Base-by-base conservation (phyloP, 1,140 invertebrate genomes). In the Proales similis region DNA sequence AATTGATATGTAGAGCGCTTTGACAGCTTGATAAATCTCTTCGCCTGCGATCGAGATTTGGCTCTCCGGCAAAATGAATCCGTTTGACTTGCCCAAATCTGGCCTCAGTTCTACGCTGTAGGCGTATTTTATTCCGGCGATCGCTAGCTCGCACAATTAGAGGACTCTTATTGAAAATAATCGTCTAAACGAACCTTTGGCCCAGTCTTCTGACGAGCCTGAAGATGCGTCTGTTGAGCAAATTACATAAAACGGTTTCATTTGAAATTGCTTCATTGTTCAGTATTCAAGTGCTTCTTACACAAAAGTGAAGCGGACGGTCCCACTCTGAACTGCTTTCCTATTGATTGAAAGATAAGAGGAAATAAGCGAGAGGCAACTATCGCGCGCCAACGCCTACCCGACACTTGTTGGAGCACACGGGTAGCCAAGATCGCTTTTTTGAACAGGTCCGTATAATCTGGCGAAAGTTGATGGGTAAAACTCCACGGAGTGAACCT, bases 121-220 rank as follows among this genome's bases (percentile, higher is more conserved):
- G 0, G 67, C 27, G 27, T 68, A 70, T 29, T 66, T 66, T 5
- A 68, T 63, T 3, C 63, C 53, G 5, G 63, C 65, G 17, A 39
- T 62, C 30, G 51, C 51, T n/a, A n/a, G n/a, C n/a, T n/a, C n/a
- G n/a, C n/a, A n/a, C n/a, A n/a, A n/a, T n/a, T n/a, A n/a, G n/a
- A n/a, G n/a, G n/a, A n/a, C n/a, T n/a, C n/a, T n/a, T n/a, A n/a
- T n/a, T n/a, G n/a, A n/a, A n/a, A n/a, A n/a, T n/a, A n/a, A n/a
- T n/a, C n/a, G n/a, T n/a, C n/a, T n/a, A n/a, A n/a, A n/a, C n/a
- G 20, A n/a, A 1, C 43, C 39, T 48, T 66, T 65, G 2, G 63
- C 64, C 67, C 67, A 70, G 36, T 70, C 67, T 32, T 65, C 64
- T 1, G 67, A 66, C 2, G 64, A 60, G 6, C 68, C 68, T 2